Evolutionary conservation across 2,888 invertebrate genomes (phyloP).

Genomic region (Pedicia rivosa): DNA sequence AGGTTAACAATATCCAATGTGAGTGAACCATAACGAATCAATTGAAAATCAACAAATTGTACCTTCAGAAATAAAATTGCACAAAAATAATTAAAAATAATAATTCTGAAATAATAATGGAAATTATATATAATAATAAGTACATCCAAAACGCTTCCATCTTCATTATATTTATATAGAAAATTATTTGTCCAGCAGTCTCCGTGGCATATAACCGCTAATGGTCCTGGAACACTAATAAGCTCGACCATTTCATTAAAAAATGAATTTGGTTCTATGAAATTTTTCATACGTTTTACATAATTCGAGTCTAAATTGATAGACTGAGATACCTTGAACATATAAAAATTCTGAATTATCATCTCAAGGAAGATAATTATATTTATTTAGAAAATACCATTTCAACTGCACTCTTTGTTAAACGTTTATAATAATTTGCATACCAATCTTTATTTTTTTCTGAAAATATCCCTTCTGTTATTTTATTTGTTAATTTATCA

Average conservation of each 20-base stretch:
- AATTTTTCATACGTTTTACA: slow-evolving; percentile 39
- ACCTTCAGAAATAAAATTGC: too few species aligned
- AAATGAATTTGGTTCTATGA: slow-evolving; percentile 45
- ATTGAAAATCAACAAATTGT: slow-evolving; percentile 53
- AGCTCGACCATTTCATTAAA: slow-evolving; percentile 50
- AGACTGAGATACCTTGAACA: too few species aligned
- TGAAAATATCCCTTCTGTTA: slow-evolving; percentile 41
- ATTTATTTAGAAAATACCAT: too few species aligned
- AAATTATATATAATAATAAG: too few species aligned
- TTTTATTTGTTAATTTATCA: slow-evolving; percentile 28
- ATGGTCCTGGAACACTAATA: slow-evolving; percentile 41
- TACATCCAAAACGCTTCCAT: slow-evolving; percentile 37
- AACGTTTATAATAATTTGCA: slow-evolving; percentile 46
- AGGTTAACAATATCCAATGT: slow-evolving; percentile 50
- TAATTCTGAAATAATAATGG: too few species aligned
- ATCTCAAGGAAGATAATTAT: too few species aligned
- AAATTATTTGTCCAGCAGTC: slow-evolving; percentile 66
- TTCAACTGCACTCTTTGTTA: slow-evolving; percentile 43
- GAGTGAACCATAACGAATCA: slow-evolving; percentile 51
- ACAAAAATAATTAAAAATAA: too few species aligned
- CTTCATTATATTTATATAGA: slow-evolving; percentile 39
- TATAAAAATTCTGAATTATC: too few species aligned
- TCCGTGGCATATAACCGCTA: slow-evolving; percentile 56
- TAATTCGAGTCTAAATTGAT: slow-evolving; percentile 36
- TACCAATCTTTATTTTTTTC: slow-evolving; percentile 52